Evolutionary conservation across 2,797 vertebrate species (phyloP).

Genomic region (Glyptemys insculpta): DNA sequence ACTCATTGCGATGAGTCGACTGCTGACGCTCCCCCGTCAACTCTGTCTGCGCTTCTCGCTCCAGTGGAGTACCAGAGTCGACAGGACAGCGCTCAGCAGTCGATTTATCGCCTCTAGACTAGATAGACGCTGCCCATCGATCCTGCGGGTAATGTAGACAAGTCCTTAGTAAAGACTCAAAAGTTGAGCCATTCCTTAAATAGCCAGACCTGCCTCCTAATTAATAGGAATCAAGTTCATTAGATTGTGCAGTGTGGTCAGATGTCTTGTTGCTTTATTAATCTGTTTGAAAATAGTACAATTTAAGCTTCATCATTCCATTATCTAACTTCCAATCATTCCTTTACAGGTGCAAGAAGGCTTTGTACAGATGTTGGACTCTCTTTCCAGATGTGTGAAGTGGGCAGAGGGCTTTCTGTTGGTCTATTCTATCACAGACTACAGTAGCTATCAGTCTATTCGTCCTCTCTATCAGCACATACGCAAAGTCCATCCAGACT

Average conservation of each 20-base stretch:
- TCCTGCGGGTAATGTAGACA: too few species aligned
- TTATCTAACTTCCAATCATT: rapidly evolving
- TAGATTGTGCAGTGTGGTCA: too few species aligned
- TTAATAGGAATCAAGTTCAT: not conserved
- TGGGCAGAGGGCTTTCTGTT: slow-evolving; percentile 88
- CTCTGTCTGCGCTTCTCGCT: too few species aligned
- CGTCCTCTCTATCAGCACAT: slow-evolving; percentile 83
- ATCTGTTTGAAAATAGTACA: rapidly evolving
- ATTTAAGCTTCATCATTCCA: rapidly evolving
- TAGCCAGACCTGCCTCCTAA: not conserved
- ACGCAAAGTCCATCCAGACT: slow-evolving; percentile 81
- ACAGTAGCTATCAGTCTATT: slow-evolving; percentile 82
- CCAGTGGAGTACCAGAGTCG: too few species aligned
- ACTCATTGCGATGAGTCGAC: too few species aligned
- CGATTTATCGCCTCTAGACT: too few species aligned
- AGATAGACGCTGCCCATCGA: too few species aligned
- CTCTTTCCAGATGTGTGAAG: slow-evolving; percentile 79
- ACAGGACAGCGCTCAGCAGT: too few species aligned
- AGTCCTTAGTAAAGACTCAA: not conserved
- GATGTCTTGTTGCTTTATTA: not conserved
- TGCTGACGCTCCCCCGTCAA: too few species aligned
- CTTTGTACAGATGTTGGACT: slow-evolving; percentile 69
- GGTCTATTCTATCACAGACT: slow-evolving; percentile 87
- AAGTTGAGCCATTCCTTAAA: not conserved
- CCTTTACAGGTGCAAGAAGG: slow-evolving; percentile 77